Evolutionary conservation across 2,888 invertebrate genomes (phyloP).

Genomic region (Parthenolecanium corni): DNA sequence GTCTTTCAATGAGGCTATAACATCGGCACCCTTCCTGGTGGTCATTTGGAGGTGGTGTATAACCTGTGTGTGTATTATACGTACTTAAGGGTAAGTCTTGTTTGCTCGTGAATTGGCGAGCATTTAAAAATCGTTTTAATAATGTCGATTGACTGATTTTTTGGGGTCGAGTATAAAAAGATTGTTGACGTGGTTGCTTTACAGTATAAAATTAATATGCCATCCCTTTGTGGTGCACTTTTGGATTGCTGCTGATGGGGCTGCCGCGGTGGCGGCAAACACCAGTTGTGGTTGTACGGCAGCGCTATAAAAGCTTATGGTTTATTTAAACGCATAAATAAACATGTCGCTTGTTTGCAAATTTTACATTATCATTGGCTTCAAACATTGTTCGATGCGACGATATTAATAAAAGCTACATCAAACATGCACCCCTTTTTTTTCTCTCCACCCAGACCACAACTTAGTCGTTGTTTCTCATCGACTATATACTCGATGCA

Average conservation of each 20-base stretch:
- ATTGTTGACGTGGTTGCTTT: neutral
- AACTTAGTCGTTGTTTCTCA: too few relatives aligned
- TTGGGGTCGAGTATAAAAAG: neutral
- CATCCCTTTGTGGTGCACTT: conserved; percentile 10
- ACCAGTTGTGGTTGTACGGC: too few relatives aligned
- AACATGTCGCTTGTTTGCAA: conserved; percentile 26
- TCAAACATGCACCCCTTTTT: conserved; percentile 27
- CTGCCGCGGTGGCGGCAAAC: too few relatives aligned
- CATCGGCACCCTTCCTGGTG: too few relatives aligned
- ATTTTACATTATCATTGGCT: conserved; percentile 27
- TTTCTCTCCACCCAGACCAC: neutral
- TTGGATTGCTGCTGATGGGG: too few relatives aligned
- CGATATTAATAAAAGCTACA: conserved; percentile 23
- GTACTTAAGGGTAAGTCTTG: too few relatives aligned
- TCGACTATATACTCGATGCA: too few relatives aligned
- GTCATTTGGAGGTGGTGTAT: too few relatives aligned
- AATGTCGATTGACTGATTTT: neutral
- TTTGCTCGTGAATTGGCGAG: too few relatives aligned
- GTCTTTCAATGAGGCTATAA: too few relatives aligned
- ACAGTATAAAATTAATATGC: conserved; percentile 22
- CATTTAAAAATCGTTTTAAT: too few relatives aligned
- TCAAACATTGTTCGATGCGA: conserved; percentile 17
- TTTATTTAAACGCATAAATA: conserved; percentile 28
- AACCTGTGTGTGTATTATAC: too few relatives aligned
- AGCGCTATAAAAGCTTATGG: conserved; percentile 19